Evolutionary conservation across 2,797 vertebrate species (phyloP).

Genomic region (Amniataba percoides): DNA sequence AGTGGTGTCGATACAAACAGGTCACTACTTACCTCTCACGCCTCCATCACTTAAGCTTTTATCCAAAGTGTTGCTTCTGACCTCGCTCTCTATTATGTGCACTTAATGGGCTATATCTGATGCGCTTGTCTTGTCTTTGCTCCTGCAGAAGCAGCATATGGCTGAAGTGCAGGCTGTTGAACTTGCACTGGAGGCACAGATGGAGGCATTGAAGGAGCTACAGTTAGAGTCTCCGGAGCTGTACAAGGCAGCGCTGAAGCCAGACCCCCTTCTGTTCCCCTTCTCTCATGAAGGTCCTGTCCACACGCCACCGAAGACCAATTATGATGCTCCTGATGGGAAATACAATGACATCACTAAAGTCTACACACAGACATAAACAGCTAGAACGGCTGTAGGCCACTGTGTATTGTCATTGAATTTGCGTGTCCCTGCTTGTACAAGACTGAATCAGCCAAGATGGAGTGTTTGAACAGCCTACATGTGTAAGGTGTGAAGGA

Average conservation of each 20-base stretch:
- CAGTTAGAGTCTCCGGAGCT: conserved; percentile 89
- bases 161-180: conserved; percentile 84
- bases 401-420: conserved; percentile 14
- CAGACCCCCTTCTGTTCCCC: conserved; percentile 88
- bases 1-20: conserved; percentile 90
- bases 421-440: conserved; percentile 13
- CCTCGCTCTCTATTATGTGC: not conserved
- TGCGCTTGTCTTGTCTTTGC: conserved; percentile 13
- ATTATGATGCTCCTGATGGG: conserved; percentile 92
- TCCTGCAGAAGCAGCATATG: conserved; percentile 83
- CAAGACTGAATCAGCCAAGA: not conserved
- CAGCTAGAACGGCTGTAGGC: not conserved
- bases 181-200: conserved; percentile 88
- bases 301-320: conserved; percentile 86
- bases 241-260: conserved; percentile 87
- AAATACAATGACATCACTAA: conserved; percentile 91
- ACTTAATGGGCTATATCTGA: not conserved
- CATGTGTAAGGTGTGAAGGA: conserved; percentile 4
- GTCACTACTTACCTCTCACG: conserved; percentile 45
- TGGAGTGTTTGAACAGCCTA: not conserved
- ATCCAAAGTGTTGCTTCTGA: conserved; percentile 22
- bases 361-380: conserved; percentile 89
- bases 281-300: conserved; percentile 88
- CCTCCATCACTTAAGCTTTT: conserved; percentile 27
- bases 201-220: conserved; percentile 90